Conservation (phyloP, 2,888 invertebrate genomes). For the Troides oblongomaculatus region DNA sequence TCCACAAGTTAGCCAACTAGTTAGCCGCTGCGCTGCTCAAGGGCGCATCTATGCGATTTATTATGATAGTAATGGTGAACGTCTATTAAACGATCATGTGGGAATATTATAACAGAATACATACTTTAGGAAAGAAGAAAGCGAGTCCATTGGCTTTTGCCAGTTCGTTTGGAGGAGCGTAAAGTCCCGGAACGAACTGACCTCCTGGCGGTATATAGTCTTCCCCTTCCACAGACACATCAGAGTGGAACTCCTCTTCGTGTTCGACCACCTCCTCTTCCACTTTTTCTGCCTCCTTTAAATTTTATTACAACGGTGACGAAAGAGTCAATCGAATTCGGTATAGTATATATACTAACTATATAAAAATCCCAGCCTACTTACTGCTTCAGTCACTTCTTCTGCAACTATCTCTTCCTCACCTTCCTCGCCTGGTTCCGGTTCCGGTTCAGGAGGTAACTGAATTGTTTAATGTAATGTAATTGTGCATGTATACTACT, state of each 20-base stretch:
- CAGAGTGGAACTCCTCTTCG: constrained; percentile 60
- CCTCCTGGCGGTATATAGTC: constrained; percentile 72
- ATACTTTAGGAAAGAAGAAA: constrained; percentile 65
- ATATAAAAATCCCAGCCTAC: not conserved
- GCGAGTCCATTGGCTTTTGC: constrained; percentile 64
- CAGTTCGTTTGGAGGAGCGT: constrained; percentile 64
- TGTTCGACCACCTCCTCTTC: constrained; percentile 42
- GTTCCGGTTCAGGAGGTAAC: constrained; percentile 62
- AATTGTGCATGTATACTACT: too few relatives aligned
- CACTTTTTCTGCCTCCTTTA: constrained; percentile 38
- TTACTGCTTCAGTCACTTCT: constrained; percentile 33
- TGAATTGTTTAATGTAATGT: constrained; percentile 31
- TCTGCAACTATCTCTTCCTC: constrained; percentile 39
- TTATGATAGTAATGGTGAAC: not conserved
- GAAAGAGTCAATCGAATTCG: not conserved
- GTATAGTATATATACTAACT: too few relatives aligned
- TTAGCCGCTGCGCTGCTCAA: too few relatives aligned
- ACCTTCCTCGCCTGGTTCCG: constrained; percentile 38
- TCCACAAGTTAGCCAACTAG: too few relatives aligned
- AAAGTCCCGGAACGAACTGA: constrained; percentile 67
- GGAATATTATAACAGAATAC: not conserved
- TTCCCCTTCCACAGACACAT: constrained; percentile 63
- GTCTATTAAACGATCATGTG: not conserved
- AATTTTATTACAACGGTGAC: not conserved
- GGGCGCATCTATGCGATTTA: too few relatives aligned